These are phyloP conservation scores for Rutilus rutilus DNA, from an alignment of 2,113 vertebrate genomes.

Conservation along the genomic window DNA sequence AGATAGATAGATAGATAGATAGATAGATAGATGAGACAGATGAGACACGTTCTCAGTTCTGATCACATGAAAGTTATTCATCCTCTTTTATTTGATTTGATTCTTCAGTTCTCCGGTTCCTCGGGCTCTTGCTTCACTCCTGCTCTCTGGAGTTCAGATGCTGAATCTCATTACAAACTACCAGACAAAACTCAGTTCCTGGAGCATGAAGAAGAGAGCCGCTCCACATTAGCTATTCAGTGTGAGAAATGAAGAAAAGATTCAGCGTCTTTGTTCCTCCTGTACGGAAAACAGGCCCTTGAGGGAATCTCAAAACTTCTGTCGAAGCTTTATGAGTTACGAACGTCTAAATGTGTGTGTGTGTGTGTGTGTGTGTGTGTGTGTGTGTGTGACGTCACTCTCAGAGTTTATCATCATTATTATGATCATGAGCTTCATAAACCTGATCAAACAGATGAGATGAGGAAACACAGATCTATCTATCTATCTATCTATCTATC, in stretches of 20 bases:
- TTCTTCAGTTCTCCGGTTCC: not conserved
- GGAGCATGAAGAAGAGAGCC: not conserved
- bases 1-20: no score
- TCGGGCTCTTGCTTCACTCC: not conserved
- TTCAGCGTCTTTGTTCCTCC: not conserved
- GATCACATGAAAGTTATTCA: conserved; percentile 3
- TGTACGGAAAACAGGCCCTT: not conserved
- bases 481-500: not conserved
- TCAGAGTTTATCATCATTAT: no score
- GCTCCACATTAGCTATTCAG: not conserved
- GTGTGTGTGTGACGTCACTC: not conserved
- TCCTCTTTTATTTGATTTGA: not conserved
- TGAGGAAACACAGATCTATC: not conserved
- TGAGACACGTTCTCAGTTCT: not conserved
- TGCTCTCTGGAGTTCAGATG: conserved; percentile 1
- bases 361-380: no score
- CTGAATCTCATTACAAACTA: conserved; percentile 2
- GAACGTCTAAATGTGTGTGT: not conserved
- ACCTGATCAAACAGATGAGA: not conserved
- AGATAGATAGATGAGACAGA: no score
- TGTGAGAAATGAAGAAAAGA: not conserved
- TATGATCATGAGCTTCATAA: not conserved
- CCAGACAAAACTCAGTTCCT: not conserved
- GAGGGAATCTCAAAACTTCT: not conserved
- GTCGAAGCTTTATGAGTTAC: not conserved